A percentile compares a stretch with the other conserved stretches of the same genome.
phyloP scores from a whole-genome alignment of 2,113 vertebrate genomes.

The Riparia riparia region DNA sequence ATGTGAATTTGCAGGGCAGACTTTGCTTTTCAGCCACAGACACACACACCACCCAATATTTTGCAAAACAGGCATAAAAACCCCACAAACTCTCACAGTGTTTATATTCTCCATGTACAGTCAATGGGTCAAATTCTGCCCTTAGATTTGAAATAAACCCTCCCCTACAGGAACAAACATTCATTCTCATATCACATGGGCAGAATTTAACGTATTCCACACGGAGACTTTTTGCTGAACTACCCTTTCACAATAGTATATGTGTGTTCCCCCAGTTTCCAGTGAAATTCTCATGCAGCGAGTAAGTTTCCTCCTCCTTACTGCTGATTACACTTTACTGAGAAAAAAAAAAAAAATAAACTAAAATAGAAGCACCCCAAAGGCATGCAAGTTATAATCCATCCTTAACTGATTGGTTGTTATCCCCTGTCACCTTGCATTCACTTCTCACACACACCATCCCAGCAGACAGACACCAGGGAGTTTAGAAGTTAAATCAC shows the following conservation, averaged over 20 bases:
- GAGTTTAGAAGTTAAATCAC: constrained; percentile 70
- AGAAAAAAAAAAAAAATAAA: background rate
- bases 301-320: background rate
- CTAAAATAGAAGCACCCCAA: background rate
- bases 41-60: background rate
- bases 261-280: background rate
- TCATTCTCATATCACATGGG: background rate
- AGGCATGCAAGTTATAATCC: constrained; percentile 12
- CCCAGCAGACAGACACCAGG: background rate
- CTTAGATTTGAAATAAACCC: background rate
- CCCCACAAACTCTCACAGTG: background rate
- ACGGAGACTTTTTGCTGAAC: background rate
- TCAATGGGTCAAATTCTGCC: background rate
- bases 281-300: background rate
- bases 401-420: background rate
- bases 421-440: background rate
- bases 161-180: background rate
- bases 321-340: background rate
- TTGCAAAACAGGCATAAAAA: constrained; percentile 4
- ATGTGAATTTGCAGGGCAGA: background rate
- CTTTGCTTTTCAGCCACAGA: background rate
- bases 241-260: background rate
- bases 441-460: background rate
- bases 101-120: background rate
- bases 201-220: background rate